Base-by-base conservation (phyloP, 2,888 invertebrate genomes). In the Tenthredo mesomela region DNA sequence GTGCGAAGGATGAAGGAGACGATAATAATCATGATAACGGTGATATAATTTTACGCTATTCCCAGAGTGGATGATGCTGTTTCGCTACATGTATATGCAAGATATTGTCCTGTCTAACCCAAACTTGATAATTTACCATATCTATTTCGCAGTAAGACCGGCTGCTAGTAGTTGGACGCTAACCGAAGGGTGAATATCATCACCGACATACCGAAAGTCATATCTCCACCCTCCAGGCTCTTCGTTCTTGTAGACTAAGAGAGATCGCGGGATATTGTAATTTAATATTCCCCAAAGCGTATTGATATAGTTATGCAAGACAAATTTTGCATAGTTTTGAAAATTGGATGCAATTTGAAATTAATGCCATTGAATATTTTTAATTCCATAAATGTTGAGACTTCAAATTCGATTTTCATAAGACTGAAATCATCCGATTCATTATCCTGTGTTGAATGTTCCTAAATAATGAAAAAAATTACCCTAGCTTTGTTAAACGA, bases 101-200 rank as follows among this genome's bases (percentile, higher is more conserved):
- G 40, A 40, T 73, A 73, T 73, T 43, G 21, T 73, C 43, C 43
- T 43, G 40, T 73, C 73, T 25, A 73, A 43, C 43, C 73, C 73
- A 73, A 40, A 73, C 21, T 40, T 25, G 43, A 25, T 73, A 73
- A 73, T 43, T 73, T 73, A 73, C 73, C 73, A 73, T 73, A 43
- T 12, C 43, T 21, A 43, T 73, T 15, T 73, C 10, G 73, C 40
- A 43, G 43, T 73, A 43, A 43, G 21, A 43, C 40, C 73, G 7
- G 43, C 40, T 73, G 73, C 73, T 73, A 9, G n/a, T 73, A n/a
- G 43, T 73, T 43, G 33, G 29, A 29, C 29, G 67, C 3, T 33
- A 25, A 67, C 33, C 12, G 40, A 73, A n/a, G 73, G 73, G 73
- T 73, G 73, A 73, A 73, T 73, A 73, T 73, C 40, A 73, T 43